Conservation (phyloP, 1,140 invertebrate genomes). For the Alviniconcha marisindica region DNA sequence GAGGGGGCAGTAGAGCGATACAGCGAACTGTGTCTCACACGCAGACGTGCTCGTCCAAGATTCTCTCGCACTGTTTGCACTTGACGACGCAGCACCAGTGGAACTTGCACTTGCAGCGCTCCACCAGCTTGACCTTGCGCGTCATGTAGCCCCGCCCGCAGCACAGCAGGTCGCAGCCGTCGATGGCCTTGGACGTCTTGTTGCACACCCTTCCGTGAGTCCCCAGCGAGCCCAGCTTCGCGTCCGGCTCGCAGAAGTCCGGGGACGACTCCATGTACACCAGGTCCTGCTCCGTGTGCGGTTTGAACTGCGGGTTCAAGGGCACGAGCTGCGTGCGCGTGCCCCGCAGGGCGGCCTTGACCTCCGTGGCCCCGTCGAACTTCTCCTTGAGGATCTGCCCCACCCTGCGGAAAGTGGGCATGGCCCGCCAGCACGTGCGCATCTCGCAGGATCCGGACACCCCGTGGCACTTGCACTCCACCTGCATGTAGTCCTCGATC, state of each 20-base stretch:
- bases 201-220: conserved; percentile 76
- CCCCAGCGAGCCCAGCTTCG: conserved; percentile 75
- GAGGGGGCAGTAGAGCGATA: too few species aligned
- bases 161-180: conserved; percentile 79
- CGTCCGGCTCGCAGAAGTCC: conserved; percentile 93
- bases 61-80: conserved; percentile 75
- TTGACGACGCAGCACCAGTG: conserved; percentile 78
- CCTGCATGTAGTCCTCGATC: conserved; percentile 71
- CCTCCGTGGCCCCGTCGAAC: conserved; percentile 88
- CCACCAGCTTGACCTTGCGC: conserved; percentile 81
- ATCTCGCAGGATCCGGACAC: conserved; percentile 97
- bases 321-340: conserved; percentile 64
- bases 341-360: conserved; percentile 72
- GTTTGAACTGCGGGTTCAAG: conserved; percentile 72
- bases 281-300: conserved; percentile 81
- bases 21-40: conserved; percentile 58
- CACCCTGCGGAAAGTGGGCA: conserved; percentile 89
- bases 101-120: conserved; percentile 81
- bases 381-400: conserved; percentile 89
- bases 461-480: conserved; percentile 94
- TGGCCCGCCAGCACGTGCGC: conserved; percentile 95
- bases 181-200: conserved; percentile 74
- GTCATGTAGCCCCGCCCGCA: conserved; percentile 78
- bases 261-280: conserved; percentile 95
- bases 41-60: conserved; percentile 72